A percentile compares a stretch with the other conserved stretches of the same genome.
These are phyloP conservation scores for Labeo calbasu DNA, from an alignment of 2,797 vertebrate species.

Conservation along the genomic window DNA sequence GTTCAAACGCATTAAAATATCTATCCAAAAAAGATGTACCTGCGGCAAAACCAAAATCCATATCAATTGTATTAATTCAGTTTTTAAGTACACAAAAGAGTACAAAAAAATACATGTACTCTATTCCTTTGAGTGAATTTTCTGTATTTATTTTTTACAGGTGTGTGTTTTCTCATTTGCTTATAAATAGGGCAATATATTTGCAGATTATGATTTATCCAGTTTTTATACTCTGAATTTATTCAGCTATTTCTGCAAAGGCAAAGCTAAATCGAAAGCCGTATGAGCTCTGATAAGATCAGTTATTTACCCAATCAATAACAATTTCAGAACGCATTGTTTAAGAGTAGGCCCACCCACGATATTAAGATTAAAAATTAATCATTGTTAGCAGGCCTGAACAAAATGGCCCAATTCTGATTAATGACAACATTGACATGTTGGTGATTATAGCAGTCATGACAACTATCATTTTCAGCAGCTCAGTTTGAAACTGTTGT, in stretches of 20 bases:
- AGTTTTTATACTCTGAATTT: background rate
- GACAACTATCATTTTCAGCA: constrained; percentile 9
- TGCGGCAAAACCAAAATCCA: constrained; percentile 5
- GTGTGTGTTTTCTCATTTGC: background rate
- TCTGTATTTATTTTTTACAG: background rate
- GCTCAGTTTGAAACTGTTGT: constrained; percentile 18
- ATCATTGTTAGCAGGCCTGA: background rate
- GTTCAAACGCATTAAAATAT: constrained; percentile 13
- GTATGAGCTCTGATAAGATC: background rate
- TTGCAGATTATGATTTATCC: background rate
- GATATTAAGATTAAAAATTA: constrained; percentile 17
- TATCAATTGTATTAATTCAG: background rate
- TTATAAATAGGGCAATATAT: background rate
- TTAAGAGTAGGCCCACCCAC: constrained; percentile 9
- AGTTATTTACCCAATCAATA: background rate
- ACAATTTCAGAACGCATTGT: constrained; percentile 8
- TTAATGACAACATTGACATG: background rate
- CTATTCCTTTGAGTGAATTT: background rate
- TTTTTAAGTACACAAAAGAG: background rate
- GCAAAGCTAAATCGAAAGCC: background rate
- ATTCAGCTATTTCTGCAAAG: background rate
- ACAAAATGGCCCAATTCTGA: constrained; percentile 7
- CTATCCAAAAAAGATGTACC: background rate
- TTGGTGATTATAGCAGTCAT: constrained; percentile 6
- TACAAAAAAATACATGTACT: too few relatives aligned